Evolutionary conservation across 2,888 invertebrate genomes (phyloP), one percentile per base, ranked within the genome.

Genomic region (Andricus quercusramuli): DNA sequence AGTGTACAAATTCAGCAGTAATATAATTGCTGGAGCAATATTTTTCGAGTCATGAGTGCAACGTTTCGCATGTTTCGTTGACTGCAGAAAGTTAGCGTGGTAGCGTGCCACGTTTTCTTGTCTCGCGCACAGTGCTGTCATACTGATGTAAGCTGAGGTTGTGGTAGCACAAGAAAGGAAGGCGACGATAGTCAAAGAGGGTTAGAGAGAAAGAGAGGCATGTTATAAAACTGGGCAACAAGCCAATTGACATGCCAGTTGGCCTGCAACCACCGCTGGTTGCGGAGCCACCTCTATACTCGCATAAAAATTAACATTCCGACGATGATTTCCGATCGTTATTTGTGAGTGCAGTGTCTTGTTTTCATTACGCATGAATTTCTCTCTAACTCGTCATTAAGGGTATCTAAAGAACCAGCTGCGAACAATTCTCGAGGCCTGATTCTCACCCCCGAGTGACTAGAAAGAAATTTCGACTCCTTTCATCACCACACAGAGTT

Each of bases 241-340:
- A 91, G 92, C 92, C 92, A 92, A 92, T 91, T 92, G 92, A 92
- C 91, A 91, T 90, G 90, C 90, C 91, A 92, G 92, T 92, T 91
- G 90, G 91, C 90, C 88, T 87, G 90, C 90, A 89, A 91, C 89
- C 90, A 87, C 88, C 91, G 90, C 88, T 87, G 89, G 88, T 89
- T 90, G 89, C 90, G 88, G 90, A 90, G 87, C 88, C 87, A 86
- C 83, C 85, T 86, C 85, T 85, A 82, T 85, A 82, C 81, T 80
- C 84, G 82, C 81, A 87, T 86, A 84, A 82, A 85, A 89, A 89
- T 91, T 88, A 88, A 89, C 86, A 88, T 88, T 87, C 85, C 85
- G 78, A 82, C 84, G 85, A 89, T 90, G 89, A 90, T 88, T 86
- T 87, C 86, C 84, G 89, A 90, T 89, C 89, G 88, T 90, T 90